Evolutionary conservation across 1,140 invertebrate species (phyloP).

Genomic region (Saccostrea glomerata): DNA sequence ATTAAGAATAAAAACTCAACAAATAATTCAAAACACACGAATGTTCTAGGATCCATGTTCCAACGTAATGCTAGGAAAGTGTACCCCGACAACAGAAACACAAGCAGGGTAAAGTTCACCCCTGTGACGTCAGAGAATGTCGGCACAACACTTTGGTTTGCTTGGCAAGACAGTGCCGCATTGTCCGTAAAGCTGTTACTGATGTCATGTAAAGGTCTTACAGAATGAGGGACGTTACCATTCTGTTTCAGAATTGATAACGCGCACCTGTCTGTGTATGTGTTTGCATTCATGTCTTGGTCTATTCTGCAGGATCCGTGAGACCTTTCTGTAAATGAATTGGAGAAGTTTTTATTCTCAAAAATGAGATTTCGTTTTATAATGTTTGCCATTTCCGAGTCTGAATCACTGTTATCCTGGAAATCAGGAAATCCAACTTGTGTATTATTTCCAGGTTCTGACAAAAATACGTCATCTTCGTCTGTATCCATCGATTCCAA

Average conservation of each 20-base stretch:
- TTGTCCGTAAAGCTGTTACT: not conserved
- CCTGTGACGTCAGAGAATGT: not conserved
- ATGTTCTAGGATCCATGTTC: slow-evolving; percentile 5
- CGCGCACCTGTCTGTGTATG: not conserved
- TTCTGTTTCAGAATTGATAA: not conserved
- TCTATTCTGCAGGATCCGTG: not conserved
- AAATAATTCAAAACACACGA: not conserved
- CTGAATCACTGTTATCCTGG: slow-evolving; percentile 24
- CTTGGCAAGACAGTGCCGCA: not conserved
- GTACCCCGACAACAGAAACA: slow-evolving; percentile 2
- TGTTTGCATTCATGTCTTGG: not conserved
- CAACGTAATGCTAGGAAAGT: slow-evolving; percentile 3
- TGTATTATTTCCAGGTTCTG: not conserved
- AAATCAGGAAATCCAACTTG: not conserved
- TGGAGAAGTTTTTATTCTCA: slow-evolving; percentile 20
- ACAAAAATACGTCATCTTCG: slow-evolving; percentile 33
- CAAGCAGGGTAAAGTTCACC: not conserved
- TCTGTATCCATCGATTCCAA: not conserved
- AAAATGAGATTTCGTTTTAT: slow-evolving; percentile 29
- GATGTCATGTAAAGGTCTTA: not conserved
- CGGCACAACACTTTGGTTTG: not conserved
- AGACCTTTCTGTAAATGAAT: not conserved
- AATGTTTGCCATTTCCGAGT: slow-evolving; percentile 15
- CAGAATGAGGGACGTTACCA: not conserved
- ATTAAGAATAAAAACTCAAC: slow-evolving; percentile 27